Conservation (phyloP, 1,140 invertebrate species). For the Saccostrea echinata region DNA sequence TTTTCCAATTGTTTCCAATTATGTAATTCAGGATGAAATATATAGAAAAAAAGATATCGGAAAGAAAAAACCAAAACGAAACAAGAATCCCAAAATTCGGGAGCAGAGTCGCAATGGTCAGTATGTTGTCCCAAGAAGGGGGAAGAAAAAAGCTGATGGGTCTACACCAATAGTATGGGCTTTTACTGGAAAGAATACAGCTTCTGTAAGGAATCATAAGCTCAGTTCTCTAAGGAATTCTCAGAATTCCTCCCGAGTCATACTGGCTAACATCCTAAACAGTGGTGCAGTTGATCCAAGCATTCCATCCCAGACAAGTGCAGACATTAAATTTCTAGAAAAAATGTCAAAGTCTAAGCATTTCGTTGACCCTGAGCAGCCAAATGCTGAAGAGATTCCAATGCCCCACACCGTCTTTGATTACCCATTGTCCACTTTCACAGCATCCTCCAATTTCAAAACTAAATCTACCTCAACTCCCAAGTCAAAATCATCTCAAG, state of each 20-base stretch:
- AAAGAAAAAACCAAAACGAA: constrained; percentile 31
- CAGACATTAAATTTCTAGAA: constrained; percentile 33
- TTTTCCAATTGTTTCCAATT: constrained; percentile 31
- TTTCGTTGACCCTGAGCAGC: background rate
- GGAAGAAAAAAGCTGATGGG: constrained; percentile 32
- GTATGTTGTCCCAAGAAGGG: constrained; percentile 7
- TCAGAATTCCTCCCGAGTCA: constrained; percentile 20
- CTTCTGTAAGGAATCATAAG: constrained; percentile 64
- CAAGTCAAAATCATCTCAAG: constrained; percentile 23
- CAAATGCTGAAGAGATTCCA: constrained; percentile 23
- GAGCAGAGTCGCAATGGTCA: background rate
- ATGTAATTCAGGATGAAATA: constrained; percentile 20
- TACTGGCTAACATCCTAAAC: background rate
- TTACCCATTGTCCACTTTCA: constrained; percentile 48
- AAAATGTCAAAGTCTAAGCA: constrained; percentile 41
- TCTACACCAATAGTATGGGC: constrained; percentile 60
- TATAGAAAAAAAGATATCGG: constrained; percentile 22
- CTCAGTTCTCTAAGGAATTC: constrained; percentile 58
- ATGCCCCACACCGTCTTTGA: constrained; percentile 44
- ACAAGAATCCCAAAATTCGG: background rate
- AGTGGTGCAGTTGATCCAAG: background rate
- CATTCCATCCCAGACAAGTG: background rate
- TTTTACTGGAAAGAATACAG: constrained; percentile 63
- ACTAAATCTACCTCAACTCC: constrained; percentile 15
- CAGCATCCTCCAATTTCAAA: constrained; percentile 33